Evolutionary conservation across 2,797 vertebrate species (phyloP).

Genomic region (Morus bassanus): DNA sequence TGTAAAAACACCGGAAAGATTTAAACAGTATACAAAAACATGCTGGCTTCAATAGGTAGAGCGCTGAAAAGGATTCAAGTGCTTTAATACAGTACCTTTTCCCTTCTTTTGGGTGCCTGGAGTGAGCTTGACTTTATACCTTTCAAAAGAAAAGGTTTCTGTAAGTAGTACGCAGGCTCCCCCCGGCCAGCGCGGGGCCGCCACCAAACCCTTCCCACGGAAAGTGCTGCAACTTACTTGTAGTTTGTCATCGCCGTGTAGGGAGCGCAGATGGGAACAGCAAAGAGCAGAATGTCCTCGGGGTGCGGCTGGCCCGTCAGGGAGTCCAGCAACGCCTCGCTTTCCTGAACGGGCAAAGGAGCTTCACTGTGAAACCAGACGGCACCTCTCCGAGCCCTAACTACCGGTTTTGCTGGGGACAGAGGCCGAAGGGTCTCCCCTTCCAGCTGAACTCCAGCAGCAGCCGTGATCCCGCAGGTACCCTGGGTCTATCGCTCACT

Average conservation of each 20-base stretch:
- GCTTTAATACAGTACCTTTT: constrained; percentile 83
- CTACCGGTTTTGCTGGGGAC: accelerated
- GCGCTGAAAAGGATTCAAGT: accelerated
- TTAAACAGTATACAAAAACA: not conserved
- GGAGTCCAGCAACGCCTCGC: constrained; percentile 84
- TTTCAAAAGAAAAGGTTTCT: constrained; percentile 55
- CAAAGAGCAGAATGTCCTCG: constrained; percentile 91
- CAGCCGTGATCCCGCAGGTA: not conserved
- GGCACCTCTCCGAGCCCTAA: not conserved
- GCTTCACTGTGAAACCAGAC: not conserved
- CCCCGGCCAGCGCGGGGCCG: accelerated
- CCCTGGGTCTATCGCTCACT: accelerated
- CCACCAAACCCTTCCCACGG: accelerated
- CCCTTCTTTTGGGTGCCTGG: constrained; percentile 97
- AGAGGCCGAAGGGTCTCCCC: not conserved
- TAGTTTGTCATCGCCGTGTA: constrained; percentile 90
- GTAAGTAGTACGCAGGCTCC: accelerated
- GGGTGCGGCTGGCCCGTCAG: constrained; percentile 90
- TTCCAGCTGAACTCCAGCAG: not conserved
- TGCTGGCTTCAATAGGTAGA: not conserved
- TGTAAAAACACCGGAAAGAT: constrained; percentile 54
- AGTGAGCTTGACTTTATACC: constrained; percentile 96
- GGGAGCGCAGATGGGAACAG: constrained; percentile 92
- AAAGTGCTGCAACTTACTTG: constrained; percentile 77
- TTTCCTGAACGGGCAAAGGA: not conserved